Evolutionary conservation across 1,140 invertebrate genomes (phyloP), one percentile per base, ranked within the genome.

Genomic region (Aphaenogaster ashmeadi): DNA sequence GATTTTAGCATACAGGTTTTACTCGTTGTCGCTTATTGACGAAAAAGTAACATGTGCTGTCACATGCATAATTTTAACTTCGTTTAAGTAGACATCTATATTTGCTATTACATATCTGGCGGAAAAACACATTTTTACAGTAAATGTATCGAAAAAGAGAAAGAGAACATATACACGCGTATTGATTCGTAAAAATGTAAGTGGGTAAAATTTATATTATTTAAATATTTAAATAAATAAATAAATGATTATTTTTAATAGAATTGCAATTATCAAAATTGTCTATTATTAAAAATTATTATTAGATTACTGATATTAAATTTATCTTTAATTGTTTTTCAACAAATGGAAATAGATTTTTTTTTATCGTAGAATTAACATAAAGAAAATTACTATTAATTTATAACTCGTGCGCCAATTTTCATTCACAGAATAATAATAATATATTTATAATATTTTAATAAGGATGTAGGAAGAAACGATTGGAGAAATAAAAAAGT

Each of bases 1-100:
- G 27, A 84, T 60, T 83, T 84, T 84, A 74, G 33, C 54, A 84
- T 74, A 60, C 69, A 74, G 41, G 27, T 84, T 64, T 58, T 74
- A 47, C 36, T 33, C 50, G 36, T n/a, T 47, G 67, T 60, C 67
- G 36, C 41, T 74, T 74, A 33, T 47, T 56, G 62, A 60, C 6
- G n/a, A 54, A 84, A 84, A 60, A 74, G 50, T 36, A 80, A 64
- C 38, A 36, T 27, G 18, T 36, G 50, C 38, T 41, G 62, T 54
- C 78, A 54, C 64, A 56, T 36, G 41, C 50, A 71, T 81, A 58
- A 81, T 81, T 58, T 81, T 9, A 47, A 38, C 33, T 60, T 74
- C 41, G 54, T 36, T 41, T 47, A 83, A 47, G 27, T 58, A 9
- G 50, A 71, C 38, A 33, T 71, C 66, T 81, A 38, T 33, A 71